Evolutionary conservation across 2,888 invertebrate genomes (phyloP).

Genomic region (Sepiola atlantica): DNA sequence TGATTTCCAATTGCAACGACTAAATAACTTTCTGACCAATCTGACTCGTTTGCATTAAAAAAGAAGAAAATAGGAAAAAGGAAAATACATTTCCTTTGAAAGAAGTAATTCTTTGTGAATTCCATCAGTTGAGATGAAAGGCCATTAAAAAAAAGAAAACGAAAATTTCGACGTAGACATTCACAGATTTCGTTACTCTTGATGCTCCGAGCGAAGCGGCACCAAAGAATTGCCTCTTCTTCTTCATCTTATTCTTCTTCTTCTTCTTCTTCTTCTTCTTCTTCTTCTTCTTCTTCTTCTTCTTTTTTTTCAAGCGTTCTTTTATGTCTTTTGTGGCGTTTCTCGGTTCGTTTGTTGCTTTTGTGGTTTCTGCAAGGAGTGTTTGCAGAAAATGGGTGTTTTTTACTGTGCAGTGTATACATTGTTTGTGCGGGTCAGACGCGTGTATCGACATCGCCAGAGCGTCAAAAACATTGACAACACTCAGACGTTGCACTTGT

Average conservation of each 20-base stretch:
- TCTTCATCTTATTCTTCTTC: not conserved
- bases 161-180: not conserved
- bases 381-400: not conserved
- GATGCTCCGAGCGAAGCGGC: not conserved
- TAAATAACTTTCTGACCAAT: not conserved
- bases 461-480: not conserved
- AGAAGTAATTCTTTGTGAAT: not conserved
- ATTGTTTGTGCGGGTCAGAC: not conserved
- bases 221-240: not conserved
- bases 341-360: not conserved
- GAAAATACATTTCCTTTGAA: not conserved
- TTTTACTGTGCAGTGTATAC: not conserved
- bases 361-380: not conserved
- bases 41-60: not conserved
- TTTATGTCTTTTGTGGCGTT: not conserved
- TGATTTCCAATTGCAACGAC: not conserved
- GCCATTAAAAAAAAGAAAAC: not conserved
- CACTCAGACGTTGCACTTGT: not conserved
- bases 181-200: not conserved
- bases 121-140: not conserved
- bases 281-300: not conserved
- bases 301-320: not conserved
- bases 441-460: not conserved
- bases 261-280: not conserved
- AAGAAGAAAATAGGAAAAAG: too few species aligned